Evolutionary conservation across 2,797 vertebrate species (phyloP), one percentile per base, ranked within the genome.

Genomic region (Acanthis flammea): DNA sequence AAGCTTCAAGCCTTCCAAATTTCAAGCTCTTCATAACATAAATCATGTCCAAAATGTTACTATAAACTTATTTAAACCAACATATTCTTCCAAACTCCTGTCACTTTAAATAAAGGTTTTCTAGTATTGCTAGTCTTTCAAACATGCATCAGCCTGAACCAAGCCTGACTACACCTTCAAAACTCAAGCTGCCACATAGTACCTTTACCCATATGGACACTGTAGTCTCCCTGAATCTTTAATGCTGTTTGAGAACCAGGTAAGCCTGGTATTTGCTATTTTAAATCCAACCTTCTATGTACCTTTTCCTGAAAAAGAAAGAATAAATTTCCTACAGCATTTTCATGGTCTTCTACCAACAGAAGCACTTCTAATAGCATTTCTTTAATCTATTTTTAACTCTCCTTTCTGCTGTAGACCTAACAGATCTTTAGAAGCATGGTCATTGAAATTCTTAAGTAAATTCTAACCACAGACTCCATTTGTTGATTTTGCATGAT

Each of bases 401-500:
- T 75, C 67, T 28, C 51, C 12, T 48, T 80, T 90, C 58, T 74
- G 6, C 30, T 72, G 23, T 62, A 86, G 55, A 58, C 75, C 58
- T 75, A 72, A 76, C 37, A 81, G 48, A 87, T 62, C 82, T 51
- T 93, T 75, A 72, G 28, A 12, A 78, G 12, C 5, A 55, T 2
- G 75, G 16, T 24, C 25, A 39, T 35, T 54, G 51, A 45, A 90
- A 92, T 84, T 83, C 77, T 90, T 68, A 63, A 75, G 54, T 58
- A 88, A 94, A 95, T 95, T 93, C 73, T 94, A 90, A 68, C 35
- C 51, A 55, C 5, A 50, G 45, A 27, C 15, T 62, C 19, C 33
- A 17, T 78, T 60, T 92, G 51, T 91, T 93, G 80, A 88, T 86
- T 93, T 86, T 88, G n/a, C 65, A 71, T 67, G 28, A 63, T 48